phyloP scores from a whole-genome alignment of 2,797 vertebrate genomes.

The Moxostoma hubbsi region DNA sequence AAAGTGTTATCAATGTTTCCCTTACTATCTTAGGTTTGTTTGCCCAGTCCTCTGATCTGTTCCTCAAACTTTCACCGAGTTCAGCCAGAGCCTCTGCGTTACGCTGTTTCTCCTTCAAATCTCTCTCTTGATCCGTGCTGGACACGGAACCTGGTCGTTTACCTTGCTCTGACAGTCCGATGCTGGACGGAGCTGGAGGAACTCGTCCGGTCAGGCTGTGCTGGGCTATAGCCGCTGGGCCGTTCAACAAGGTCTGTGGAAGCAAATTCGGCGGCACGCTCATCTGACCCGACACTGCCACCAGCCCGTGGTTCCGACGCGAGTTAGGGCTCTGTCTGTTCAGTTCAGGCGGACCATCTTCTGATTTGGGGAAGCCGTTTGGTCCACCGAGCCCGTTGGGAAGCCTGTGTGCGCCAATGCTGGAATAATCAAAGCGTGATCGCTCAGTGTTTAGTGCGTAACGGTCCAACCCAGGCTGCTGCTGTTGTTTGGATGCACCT shows the following conservation, averaged over 20 bases:
- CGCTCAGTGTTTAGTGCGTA: slow-evolving; percentile 84
- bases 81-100: slow-evolving; percentile 90
- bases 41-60: slow-evolving; percentile 90
- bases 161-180: slow-evolving; percentile 76
- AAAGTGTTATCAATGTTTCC: slow-evolving; percentile 86
- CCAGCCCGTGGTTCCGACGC: slow-evolving; percentile 71
- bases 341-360: slow-evolving; percentile 91
- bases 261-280: slow-evolving; percentile 89
- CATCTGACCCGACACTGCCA: slow-evolving; percentile 75
- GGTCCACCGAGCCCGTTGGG: slow-evolving; percentile 86
- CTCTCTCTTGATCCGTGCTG: slow-evolving; percentile 88
- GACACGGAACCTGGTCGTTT: slow-evolving; percentile 89
- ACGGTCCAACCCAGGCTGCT: slow-evolving; percentile 83
- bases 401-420: slow-evolving; percentile 77
- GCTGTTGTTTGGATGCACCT: slow-evolving; percentile 79
- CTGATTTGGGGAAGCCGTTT: slow-evolving; percentile 89
- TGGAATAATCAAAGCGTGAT: slow-evolving; percentile 86
- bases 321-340: slow-evolving; percentile 93
- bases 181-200: slow-evolving; percentile 66
- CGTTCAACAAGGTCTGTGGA: slow-evolving; percentile 87
- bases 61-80: slow-evolving; percentile 89
- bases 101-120: slow-evolving; percentile 92
- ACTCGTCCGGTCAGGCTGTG: slow-evolving; percentile 72
- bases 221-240: slow-evolving; percentile 77
- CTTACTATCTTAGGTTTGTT: slow-evolving; percentile 88